These are phyloP conservation scores for Psylliodes chrysocephalus DNA, from an alignment of 2,888 invertebrate genomes.

Conservation along the genomic window DNA sequence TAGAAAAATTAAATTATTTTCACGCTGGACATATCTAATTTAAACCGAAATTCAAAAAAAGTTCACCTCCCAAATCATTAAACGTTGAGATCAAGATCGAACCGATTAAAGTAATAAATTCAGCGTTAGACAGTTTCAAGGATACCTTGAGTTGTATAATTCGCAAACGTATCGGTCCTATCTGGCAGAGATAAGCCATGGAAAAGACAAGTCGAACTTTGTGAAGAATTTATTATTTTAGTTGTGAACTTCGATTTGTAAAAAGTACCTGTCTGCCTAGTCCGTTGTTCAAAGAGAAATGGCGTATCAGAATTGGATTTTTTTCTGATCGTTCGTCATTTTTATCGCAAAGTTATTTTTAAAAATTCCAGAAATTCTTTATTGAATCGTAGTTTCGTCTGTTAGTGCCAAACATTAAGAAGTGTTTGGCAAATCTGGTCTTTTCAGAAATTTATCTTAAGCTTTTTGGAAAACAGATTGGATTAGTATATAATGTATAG, in stretches of 20 bases:
- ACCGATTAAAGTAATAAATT: constrained; percentile 59
- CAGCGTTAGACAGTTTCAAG: constrained; percentile 57
- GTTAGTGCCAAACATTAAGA: too few relatives aligned
- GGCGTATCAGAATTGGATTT: constrained; percentile 20
- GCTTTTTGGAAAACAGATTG: too few relatives aligned
- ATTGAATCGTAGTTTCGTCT: too few relatives aligned
- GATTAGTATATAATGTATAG: too few relatives aligned
- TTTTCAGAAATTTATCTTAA: too few relatives aligned
- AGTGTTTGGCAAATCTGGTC: too few relatives aligned
- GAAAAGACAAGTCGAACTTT: constrained; percentile 57
- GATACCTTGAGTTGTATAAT: constrained; percentile 58
- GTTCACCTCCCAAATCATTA: neutral
- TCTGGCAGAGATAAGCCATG: constrained; percentile 57
- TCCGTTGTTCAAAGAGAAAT: constrained; percentile 9
- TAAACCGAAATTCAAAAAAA: neutral
- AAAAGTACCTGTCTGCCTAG: constrained; percentile 35
- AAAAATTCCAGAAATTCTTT: too few relatives aligned
- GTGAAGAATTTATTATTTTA: constrained; percentile 59
- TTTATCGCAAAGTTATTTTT: neutral
- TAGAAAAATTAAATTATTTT: too few relatives aligned
- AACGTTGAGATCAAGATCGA: neutral
- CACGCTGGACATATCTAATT: too few relatives aligned
- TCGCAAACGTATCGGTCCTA: constrained; percentile 58
- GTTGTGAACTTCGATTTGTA: constrained; percentile 53
- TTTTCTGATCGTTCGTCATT: neutral